Evolutionary conservation across 2,113 vertebrate genomes (phyloP), one percentile per base, ranked within the genome.

Genomic region (Dromaius novaehollandiae): DNA sequence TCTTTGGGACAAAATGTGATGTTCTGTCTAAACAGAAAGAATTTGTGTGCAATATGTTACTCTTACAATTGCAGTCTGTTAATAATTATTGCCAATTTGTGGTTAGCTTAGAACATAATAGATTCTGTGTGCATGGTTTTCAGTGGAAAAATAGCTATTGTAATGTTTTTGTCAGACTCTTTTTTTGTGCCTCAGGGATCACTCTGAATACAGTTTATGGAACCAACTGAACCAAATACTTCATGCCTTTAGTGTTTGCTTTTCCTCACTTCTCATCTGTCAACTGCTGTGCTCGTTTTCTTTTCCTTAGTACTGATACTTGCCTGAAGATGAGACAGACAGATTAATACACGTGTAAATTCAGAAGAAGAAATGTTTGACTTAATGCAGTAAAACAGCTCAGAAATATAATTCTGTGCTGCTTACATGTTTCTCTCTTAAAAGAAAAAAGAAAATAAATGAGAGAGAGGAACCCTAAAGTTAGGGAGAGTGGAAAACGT

Each of bases 61-160:
- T 88, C 95, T 77, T 95, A 42, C 61, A 86, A 14, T 79, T 96
- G 42, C 38, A 92, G 73, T 91, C 91, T 97, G 93, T 94, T 96
- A 96, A 89, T 92, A 94, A 94, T 97, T 93, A 88, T 89, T 89
- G 85, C 80, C n/a, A 82, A 93, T 95, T 92, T 92, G 95, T 78
- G 91, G 94, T 93, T 93, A 95, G 64, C 73, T 90, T 93, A 93
- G 92, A 95, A 86, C 90, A 92, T 70, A 95, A 97, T 89, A 93
- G 86, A 66, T 81, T 95, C 66, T 89, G 5, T 66, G 26, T 95
- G 89, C 87, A 92, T 93, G 95, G 89, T 86, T 96, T 95, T 89
- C 0, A 0, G 76, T 93, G 86, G 86, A 95, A 96, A 97, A 96
- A 96, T 90, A 89, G 58, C 86, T 64, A 85, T 97, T 97, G 89